Evolutionary conservation across 1,140 invertebrate genomes (phyloP), one percentile per base, ranked within the genome.

Genomic region (Nixonia krombeini): DNA sequence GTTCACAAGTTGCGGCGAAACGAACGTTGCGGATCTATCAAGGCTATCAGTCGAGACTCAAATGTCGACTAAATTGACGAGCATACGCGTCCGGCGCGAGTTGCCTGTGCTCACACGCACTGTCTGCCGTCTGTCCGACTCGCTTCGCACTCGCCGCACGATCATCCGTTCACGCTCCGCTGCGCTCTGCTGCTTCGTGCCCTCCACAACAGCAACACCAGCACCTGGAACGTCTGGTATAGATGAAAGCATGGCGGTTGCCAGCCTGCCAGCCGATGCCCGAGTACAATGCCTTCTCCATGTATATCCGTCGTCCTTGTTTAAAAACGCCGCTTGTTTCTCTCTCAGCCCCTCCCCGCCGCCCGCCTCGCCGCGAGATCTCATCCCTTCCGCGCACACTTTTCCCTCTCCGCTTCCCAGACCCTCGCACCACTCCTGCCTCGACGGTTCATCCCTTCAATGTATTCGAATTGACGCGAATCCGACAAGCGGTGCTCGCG

Each of bases 201-300:
- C 63, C 73, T 68, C 68, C 56, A 9, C 45, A 12, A 33, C 29
- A 12, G 10, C 33, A 7, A 23, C 31, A 37, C 21, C 44, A 45
- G 63, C 69, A 74, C 69, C 72, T 75, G 72, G 72, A 63, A 73
- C 63, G 50, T 59, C 63, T 45, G 46, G 51, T n/a, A n/a, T n/a
- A n/a, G n/a, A 28, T 13, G 40, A 41, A 69, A 59, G 68, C 53
- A 50, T 69, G 62, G 47, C 45, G 70, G 40, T 46, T 52, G 68
- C 66, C 10, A 15, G 8, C 25, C 9, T 4, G 4, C 4, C 4
- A n/a, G 29, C 29, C 12, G 29, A 31, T 31, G 29, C 29, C 12
- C 47, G 68, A 64, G 72, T 74, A 74, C 69, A 74, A 75, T 74
- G 69, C 72, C 73, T 74, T 41, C 64, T 6, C n/a, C 33, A 35